Evolutionary conservation across 1,140 invertebrate species (phyloP).

Genomic region (Pseudomyrmex flavicornis): DNA sequence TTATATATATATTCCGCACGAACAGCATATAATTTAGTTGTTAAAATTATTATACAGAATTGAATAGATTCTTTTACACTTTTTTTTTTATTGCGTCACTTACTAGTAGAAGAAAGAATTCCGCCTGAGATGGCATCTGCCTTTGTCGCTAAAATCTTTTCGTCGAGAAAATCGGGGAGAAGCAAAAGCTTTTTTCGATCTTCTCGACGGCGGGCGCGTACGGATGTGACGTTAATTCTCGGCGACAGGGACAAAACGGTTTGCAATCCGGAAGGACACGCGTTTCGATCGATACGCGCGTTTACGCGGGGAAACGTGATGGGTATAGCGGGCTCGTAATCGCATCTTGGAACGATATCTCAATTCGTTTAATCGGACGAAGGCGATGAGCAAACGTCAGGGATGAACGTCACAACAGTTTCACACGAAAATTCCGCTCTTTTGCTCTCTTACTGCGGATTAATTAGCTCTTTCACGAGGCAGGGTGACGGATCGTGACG

Average conservation of each 20-base stretch:
- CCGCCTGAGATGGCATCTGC: neutral
- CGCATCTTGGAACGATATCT: conserved; percentile 52
- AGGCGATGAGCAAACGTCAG: conserved; percentile 30
- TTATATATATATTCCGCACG: too few species aligned
- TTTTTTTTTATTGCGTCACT: neutral
- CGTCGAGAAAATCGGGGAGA: conserved; percentile 23
- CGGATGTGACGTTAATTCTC: conserved; percentile 52
- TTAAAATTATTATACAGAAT: neutral
- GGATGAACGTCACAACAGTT: conserved; percentile 38
- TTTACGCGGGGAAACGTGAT: conserved; percentile 19
- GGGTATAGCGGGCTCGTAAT: conserved; percentile 18
- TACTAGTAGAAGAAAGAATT: neutral
- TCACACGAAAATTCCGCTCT: neutral
- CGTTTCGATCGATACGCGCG: conserved; percentile 65
- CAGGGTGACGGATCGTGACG: conserved; percentile 45
- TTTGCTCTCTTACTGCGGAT: conserved; percentile 22
- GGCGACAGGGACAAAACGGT: conserved; percentile 49
- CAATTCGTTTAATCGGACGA: conserved; percentile 61
- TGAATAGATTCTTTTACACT: neutral
- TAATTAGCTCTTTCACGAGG: conserved; percentile 50
- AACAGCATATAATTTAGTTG: too few species aligned
- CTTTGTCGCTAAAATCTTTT: conserved; percentile 31
- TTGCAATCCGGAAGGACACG: conserved; percentile 38
- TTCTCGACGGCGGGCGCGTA: neutral
- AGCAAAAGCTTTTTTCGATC: conserved; percentile 15